Percentiles rank a stretch among this genome's conserved stretches.
Evolutionary conservation across 2,888 invertebrate genomes (phyloP).

Genomic region (Linyphia triangularis): DNA sequence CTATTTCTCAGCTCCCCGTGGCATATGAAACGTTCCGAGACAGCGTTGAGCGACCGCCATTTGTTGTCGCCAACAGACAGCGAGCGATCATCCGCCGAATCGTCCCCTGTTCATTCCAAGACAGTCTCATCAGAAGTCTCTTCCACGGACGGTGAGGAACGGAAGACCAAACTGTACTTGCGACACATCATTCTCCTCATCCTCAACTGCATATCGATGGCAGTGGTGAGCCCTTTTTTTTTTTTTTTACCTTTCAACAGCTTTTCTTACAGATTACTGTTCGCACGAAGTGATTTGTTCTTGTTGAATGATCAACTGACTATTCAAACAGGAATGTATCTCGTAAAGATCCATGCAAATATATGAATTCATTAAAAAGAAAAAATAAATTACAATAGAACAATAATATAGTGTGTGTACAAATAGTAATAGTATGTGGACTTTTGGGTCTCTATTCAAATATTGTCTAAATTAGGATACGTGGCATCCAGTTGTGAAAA

Average conservation of each 20-base stretch:
- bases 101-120: constrained; percentile 20
- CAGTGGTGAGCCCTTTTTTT: constrained; percentile 87
- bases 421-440: too few relatives aligned
- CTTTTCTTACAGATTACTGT: not conserved
- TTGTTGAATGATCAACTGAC: not conserved
- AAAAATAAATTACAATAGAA: too few relatives aligned
- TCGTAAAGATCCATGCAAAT: not conserved
- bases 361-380: too few relatives aligned
- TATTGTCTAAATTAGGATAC: too few relatives aligned
- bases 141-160: not conserved
- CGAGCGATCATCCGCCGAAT: constrained; percentile 23
- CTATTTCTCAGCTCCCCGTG: constrained; percentile 33
- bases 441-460: too few relatives aligned
- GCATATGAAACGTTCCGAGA: constrained; percentile 52
- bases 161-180: constrained; percentile 81
- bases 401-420: too few relatives aligned
- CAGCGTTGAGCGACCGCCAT: constrained; percentile 63
- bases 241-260: not conserved
- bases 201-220: constrained; percentile 90
- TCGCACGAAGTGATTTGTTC: not conserved
- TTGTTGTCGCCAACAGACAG: constrained; percentile 33
- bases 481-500: too few relatives aligned
- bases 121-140: not conserved
- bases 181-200: constrained; percentile 91
- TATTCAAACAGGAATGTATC: not conserved